phyloP scores from a whole-genome alignment of 2,113 vertebrate species.

The Oplegnathus fasciatus region DNA sequence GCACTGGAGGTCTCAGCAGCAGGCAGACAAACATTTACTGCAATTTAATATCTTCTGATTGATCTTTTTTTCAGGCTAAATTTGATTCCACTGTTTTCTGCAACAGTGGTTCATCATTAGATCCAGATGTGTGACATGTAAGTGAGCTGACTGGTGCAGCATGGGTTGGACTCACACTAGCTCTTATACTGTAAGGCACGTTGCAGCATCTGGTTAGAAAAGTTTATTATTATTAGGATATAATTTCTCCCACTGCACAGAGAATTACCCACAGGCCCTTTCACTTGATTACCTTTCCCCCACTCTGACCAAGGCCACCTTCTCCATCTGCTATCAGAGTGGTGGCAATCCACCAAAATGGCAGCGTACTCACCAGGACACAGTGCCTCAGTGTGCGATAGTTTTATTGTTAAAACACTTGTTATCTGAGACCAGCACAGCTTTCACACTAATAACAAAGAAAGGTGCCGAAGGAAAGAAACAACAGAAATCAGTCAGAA shows the following conservation, averaged over 20 bases:
- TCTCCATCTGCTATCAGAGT: slow-evolving; percentile 61
- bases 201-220: neutral
- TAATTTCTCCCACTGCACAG: neutral
- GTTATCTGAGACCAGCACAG: slow-evolving; percentile 52
- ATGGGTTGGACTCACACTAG: neutral
- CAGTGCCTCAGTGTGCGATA: slow-evolving; percentile 57
- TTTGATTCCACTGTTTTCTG: neutral
- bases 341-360: slow-evolving; percentile 33
- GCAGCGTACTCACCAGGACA: slow-evolving; percentile 50
- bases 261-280: slow-evolving; percentile 39
- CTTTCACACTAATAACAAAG: slow-evolving; percentile 9
- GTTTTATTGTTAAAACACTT: slow-evolving; percentile 57
- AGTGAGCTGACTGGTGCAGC: neutral
- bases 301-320: slow-evolving; percentile 67
- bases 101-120: neutral
- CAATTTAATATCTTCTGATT: neutral
- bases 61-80: no score
- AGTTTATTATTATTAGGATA: neutral
- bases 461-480: slow-evolving; percentile 13
- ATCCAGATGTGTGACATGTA: neutral
- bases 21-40: neutral
- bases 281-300: slow-evolving; percentile 67
- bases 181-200: neutral
- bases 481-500: neutral
- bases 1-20: neutral